These are phyloP conservation scores for Lycophotia porphyrea DNA, from an alignment of 2,888 invertebrate species.

Conservation along the genomic window DNA sequence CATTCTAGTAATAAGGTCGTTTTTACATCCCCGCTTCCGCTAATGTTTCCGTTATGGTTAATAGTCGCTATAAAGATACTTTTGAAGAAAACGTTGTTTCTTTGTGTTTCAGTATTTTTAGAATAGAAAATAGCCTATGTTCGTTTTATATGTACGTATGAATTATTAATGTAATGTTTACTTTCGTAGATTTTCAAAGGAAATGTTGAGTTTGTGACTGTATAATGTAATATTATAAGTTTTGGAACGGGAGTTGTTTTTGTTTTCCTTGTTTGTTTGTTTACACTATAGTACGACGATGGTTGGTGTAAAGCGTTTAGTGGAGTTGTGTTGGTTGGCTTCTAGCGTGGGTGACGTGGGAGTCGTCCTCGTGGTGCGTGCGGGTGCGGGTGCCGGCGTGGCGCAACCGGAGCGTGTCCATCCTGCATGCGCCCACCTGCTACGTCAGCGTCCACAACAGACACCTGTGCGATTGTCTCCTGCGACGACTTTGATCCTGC, in stretches of 20 bases:
- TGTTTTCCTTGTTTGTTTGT: constrained; percentile 40
- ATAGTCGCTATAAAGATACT: constrained; percentile 85
- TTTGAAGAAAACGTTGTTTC: constrained; percentile 76
- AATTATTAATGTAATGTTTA: constrained; percentile 63
- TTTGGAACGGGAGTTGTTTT: constrained; percentile 58
- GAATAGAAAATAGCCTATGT: constrained; percentile 64
- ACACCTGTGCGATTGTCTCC: constrained; percentile 81
- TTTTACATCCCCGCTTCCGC: constrained; percentile 82
- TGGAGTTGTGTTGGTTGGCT: constrained; percentile 72
- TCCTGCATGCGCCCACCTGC: constrained; percentile 82
- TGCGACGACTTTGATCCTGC: constrained; percentile 63
- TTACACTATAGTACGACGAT: constrained; percentile 30
- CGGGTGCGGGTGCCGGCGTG: constrained; percentile 76
- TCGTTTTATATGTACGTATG: constrained; percentile 61
- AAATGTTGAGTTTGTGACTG: constrained; percentile 52
- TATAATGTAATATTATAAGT: constrained; percentile 58
- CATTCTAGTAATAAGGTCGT: constrained; percentile 86
- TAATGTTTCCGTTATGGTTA: constrained; percentile 83
- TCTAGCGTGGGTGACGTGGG: constrained; percentile 76
- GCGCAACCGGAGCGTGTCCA: constrained; percentile 75
- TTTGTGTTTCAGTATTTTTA: constrained; percentile 76
- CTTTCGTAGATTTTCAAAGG: constrained; percentile 58
- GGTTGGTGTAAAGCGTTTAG: constrained; percentile 46
- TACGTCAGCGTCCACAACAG: constrained; percentile 76
- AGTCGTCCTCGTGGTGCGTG: constrained; percentile 71